Base-by-base conservation (phyloP, 30 jellyfish, hydroid and myxozoan species). In the Chrysaora quinquecirrha region DNA sequence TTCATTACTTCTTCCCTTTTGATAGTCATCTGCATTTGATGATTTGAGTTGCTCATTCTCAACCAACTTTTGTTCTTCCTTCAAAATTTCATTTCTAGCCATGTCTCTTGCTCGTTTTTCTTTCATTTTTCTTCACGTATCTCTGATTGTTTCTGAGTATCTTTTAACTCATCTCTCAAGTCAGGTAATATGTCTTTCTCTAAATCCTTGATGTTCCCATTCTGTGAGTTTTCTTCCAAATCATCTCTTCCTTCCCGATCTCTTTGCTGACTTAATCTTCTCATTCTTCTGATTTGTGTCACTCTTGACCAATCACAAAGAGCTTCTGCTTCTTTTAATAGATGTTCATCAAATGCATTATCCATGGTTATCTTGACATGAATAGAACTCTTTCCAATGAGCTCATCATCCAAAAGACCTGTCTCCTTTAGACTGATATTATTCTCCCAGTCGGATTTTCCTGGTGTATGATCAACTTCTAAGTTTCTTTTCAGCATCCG, bases 301-400 rank as follows among this genome's bases (percentile, higher is more conserved):
- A 82, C 71, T 46, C 82, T 58, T 14, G 73, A 82, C 92, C 92
- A 82, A 48, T 82, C 76, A 19, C 64, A 28, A 1, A 34, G 84
- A 27, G 62, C 63, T 32, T 82, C 92, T 3, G 92, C 92, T 6
- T 82, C 92, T 1, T 71, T 69, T 33, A 82, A 38, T 34, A 82
- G 29, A 1, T 24, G 34, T 35, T 82, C 85, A 21, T 82, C 85
- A 69, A 82, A 82, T 6, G 92, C 92, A 46, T 82, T 82, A 1
- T 82, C 80, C 85, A 82, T 7, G 9, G 92, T 82, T 34, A 82
- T 82, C 67, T 54, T 82, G 73, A 66, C 84, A 16, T 66, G 84
- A 21, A 82, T 68, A 1, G 71, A 49, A 30, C 80, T 82, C 48
- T 69, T 62, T 25, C 92, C 92, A 9, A 69, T 82, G 14, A 60